These are phyloP conservation scores for Drosophila phalerata DNA, from an alignment of 2,888 invertebrate species.

Conservation along the genomic window DNA sequence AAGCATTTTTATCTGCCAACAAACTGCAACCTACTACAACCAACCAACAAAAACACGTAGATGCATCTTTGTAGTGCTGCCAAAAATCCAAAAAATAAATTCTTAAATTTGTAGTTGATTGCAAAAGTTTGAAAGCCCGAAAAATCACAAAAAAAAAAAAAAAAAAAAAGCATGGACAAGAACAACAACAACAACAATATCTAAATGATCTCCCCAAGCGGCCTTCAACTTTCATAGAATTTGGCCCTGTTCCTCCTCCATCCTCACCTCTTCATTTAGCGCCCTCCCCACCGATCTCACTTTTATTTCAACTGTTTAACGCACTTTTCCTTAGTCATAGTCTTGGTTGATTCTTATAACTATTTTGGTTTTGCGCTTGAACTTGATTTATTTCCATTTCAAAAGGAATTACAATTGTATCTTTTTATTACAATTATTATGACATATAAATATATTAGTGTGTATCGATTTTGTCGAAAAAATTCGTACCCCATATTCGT, in stretches of 20 bases:
- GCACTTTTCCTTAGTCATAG: constrained; percentile 8
- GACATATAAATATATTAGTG: neutral
- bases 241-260: neutral
- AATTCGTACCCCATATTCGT: too few species aligned
- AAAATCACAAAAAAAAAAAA: constrained; percentile 10
- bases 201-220: constrained; percentile 2
- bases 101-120: constrained; percentile 39
- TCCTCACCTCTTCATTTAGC: constrained; percentile 5
- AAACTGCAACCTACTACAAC: constrained; percentile 54
- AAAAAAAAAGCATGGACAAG: constrained; percentile 21
- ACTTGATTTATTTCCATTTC: neutral
- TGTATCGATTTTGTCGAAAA: too few species aligned
- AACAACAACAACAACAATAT: neutral
- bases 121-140: constrained; percentile 41
- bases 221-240: constrained; percentile 16
- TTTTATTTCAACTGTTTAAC: neutral
- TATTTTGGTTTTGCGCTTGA: neutral
- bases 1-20: constrained; percentile 73
- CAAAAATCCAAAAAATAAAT: constrained; percentile 12
- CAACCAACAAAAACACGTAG: constrained; percentile 68
- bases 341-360: neutral
- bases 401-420: too few species aligned
- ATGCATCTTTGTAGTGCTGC: constrained; percentile 71
- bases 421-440: neutral
- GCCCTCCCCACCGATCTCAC: neutral